These are phyloP conservation scores for Mizuhopecten yessoensis DNA, from an alignment of 1,140 invertebrate genomes.

Conservation along the genomic window DNA sequence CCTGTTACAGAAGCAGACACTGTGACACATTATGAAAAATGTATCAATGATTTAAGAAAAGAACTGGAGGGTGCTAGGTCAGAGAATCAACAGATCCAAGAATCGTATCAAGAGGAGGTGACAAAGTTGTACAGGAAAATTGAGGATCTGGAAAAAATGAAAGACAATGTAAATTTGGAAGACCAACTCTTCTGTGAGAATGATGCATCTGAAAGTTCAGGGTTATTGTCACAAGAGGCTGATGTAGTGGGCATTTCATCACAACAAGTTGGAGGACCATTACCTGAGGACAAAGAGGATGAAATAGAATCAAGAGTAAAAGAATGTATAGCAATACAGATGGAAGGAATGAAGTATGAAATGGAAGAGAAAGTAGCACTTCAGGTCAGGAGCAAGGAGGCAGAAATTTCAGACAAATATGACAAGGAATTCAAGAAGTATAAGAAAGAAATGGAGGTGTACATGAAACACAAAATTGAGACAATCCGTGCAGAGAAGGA, in stretches of 20 bases:
- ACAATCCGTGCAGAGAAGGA: constrained; percentile 73
- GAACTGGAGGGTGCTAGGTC: neutral
- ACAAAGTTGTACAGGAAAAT: neutral
- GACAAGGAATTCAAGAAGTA: constrained; percentile 66
- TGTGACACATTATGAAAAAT: neutral
- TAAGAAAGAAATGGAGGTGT: constrained; percentile 68
- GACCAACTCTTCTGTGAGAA: neutral
- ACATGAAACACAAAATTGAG: constrained; percentile 69
- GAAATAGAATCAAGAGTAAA: constrained; percentile 48
- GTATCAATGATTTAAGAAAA: neutral
- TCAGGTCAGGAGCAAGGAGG: constrained; percentile 60
- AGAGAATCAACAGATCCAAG: constrained; percentile 51
- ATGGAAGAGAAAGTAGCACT: constrained; percentile 66
- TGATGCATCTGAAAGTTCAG: neutral
- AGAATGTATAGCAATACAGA: constrained; percentile 28
- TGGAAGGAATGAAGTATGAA: constrained; percentile 67
- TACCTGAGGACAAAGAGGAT: constrained; percentile 46
- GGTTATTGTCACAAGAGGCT: neutral
- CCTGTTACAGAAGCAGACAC: neutral
- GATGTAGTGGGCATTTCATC: neutral
- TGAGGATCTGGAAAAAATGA: neutral
- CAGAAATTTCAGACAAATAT: constrained; percentile 61
- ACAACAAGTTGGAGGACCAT: constrained; percentile 3
- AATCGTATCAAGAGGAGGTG: neutral
- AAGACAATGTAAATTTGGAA: neutral